Conservation (phyloP, 2,888 invertebrate species). For the Euplexia lucipara region DNA sequence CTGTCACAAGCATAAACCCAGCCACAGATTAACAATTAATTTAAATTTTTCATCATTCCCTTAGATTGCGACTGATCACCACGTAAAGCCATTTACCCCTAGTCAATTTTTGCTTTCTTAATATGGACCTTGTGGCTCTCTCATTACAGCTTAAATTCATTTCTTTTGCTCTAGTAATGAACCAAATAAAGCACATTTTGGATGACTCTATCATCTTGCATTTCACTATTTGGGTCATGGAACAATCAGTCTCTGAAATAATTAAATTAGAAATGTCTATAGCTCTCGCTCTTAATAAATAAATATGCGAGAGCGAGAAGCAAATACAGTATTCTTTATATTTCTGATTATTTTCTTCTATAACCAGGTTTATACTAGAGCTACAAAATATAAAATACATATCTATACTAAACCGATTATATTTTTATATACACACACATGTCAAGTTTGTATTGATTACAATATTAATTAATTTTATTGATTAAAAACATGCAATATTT, state of each 20-base stretch:
- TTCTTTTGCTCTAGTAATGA: neutral
- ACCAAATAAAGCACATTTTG: constrained; percentile 5
- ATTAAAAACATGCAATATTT: constrained; percentile 58
- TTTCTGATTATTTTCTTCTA: neutral
- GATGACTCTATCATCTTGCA: constrained; percentile 2
- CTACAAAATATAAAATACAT: constrained; percentile 2
- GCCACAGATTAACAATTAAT: neutral
- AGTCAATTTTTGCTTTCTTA: constrained; percentile 41
- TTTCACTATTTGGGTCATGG: neutral
- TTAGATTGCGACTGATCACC: constrained; percentile 37
- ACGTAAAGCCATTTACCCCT: constrained; percentile 35
- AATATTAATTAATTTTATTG: constrained; percentile 19
- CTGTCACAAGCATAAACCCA: neutral
- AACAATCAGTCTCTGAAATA: neutral
- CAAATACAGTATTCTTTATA: neutral
- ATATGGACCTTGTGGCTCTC: no score
- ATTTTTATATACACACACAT: constrained; percentile 38
- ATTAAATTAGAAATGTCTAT: neutral
- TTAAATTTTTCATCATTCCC: constrained; percentile 10
- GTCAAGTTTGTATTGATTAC: constrained; percentile 41
- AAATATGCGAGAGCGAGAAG: constrained; percentile 3
- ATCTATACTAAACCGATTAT: constrained; percentile 21
- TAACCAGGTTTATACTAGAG: constrained; percentile 1
- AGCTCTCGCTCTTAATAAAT: neutral
- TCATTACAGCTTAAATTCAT: neutral